Percentiles rank a stretch among this genome's conserved stretches.
These are phyloP conservation scores for Grapholita molesta DNA, from an alignment of 1,140 invertebrate species.

Conservation along the genomic window DNA sequence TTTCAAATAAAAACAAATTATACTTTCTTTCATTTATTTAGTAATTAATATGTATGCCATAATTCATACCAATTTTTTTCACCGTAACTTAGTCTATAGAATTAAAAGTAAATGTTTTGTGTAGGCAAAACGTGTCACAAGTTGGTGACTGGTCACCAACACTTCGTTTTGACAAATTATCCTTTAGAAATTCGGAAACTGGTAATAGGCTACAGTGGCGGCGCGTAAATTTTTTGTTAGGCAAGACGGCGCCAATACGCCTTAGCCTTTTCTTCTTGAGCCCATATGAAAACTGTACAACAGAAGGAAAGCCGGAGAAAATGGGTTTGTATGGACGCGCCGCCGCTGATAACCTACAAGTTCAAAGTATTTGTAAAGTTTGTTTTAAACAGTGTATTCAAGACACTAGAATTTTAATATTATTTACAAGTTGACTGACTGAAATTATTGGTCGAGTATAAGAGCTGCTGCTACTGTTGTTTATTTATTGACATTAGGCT, in stretches of 20 bases:
- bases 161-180: not conserved
- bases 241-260: too few relatives aligned
- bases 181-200: not conserved
- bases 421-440: not conserved
- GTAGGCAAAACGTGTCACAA: not conserved
- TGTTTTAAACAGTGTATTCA: not conserved
- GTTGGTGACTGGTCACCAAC: not conserved
- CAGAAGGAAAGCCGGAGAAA: too few relatives aligned
- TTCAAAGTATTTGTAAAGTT: too few relatives aligned
- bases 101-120: not conserved
- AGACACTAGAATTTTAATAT: not conserved
- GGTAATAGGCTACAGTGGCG: too few relatives aligned
- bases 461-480: not conserved
- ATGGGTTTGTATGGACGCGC: too few relatives aligned
- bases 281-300: too few relatives aligned
- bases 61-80: not conserved
- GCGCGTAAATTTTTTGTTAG: too few relatives aligned
- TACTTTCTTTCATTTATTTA: not conserved
- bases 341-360: too few relatives aligned
- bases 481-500: not conserved
- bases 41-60: not conserved
- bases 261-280: too few relatives aligned
- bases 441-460: not conserved
- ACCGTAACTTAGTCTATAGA: not conserved
- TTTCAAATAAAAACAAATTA: slow-evolving; percentile 12